phyloP scores from a whole-genome alignment of 2,888 invertebrate genomes.

The Pherbina coryleti region DNA sequence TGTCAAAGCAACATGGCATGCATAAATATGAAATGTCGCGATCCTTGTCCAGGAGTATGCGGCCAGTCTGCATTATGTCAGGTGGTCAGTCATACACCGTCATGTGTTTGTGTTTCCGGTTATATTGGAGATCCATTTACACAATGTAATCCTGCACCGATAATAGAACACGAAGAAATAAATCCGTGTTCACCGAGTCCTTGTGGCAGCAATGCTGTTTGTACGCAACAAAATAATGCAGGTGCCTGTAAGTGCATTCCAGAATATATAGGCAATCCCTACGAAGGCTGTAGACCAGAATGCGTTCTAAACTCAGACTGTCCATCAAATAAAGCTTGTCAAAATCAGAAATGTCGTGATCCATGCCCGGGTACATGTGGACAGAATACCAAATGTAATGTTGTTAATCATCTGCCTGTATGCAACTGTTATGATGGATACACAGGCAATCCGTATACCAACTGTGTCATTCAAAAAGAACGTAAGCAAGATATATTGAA shows the following conservation, averaged over 20 bases:
- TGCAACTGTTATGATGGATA: conserved; percentile 77
- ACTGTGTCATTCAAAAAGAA: conserved; percentile 73
- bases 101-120: conserved; percentile 73
- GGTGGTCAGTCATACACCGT: conserved; percentile 82
- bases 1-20: conserved; percentile 82
- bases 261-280: conserved; percentile 77
- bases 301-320: conserved; percentile 81
- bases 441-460: conserved; percentile 80
- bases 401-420: conserved; percentile 83
- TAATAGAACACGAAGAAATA: conserved; percentile 59
- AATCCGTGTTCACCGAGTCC: conserved; percentile 77
- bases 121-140: conserved; percentile 76
- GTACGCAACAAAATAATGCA: conserved; percentile 66
- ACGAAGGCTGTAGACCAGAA: conserved; percentile 80
- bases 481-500: conserved; percentile 58
- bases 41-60: conserved; percentile 84
- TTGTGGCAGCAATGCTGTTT: conserved; percentile 76
- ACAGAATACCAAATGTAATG: conserved; percentile 79
- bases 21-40: conserved; percentile 80
- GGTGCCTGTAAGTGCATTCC: conserved; percentile 78
- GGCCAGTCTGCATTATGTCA: conserved; percentile 80
- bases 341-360: conserved; percentile 78
- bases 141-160: conserved; percentile 69
- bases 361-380: conserved; percentile 87
- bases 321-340: conserved; percentile 77